Conservation (phyloP, 2,797 vertebrate genomes). For the Peromyscus eremicus region DNA sequence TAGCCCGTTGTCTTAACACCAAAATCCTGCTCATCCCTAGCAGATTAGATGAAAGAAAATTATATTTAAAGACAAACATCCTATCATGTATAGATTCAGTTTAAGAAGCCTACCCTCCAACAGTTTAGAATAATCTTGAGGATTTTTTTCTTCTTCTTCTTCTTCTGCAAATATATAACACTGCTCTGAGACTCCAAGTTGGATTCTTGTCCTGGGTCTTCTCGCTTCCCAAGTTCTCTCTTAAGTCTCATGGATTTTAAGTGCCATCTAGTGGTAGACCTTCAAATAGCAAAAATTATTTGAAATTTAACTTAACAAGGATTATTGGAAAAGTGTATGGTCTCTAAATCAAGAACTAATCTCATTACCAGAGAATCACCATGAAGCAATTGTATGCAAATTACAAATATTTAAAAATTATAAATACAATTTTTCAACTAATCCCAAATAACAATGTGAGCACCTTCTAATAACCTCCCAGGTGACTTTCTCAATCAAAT, state of each 20-base stretch:
- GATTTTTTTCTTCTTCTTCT: constrained; percentile 25
- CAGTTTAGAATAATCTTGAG: constrained; percentile 39
- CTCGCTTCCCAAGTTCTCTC: not conserved
- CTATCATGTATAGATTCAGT: not conserved
- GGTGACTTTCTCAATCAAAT: not conserved
- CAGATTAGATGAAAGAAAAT: constrained; percentile 29
- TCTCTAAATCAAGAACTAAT: not conserved
- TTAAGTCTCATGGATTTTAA: constrained; percentile 45
- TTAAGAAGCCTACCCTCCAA: constrained; percentile 22
- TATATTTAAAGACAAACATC: not conserved
- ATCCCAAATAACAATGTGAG: not conserved
- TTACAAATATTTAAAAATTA: not conserved
- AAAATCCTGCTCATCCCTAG: not conserved
- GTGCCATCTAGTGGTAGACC: constrained; percentile 85
- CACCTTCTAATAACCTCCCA: not conserved
- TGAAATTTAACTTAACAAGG: constrained; percentile 10
- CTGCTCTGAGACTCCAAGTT: constrained; percentile 43
- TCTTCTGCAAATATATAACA: constrained; percentile 52
- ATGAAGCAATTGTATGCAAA: not conserved
- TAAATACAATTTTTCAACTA: not conserved
- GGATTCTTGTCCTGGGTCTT: constrained; percentile 32
- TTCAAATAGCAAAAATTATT: constrained; percentile 45
- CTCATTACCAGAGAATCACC: not conserved
- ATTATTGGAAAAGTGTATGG: not conserved
- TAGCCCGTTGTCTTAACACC: constrained; percentile 63